Evolutionary conservation across 2,113 vertebrate genomes (phyloP), one percentile per base, ranked within the genome.

Genomic region (Plecturocebus donacophilus): DNA sequence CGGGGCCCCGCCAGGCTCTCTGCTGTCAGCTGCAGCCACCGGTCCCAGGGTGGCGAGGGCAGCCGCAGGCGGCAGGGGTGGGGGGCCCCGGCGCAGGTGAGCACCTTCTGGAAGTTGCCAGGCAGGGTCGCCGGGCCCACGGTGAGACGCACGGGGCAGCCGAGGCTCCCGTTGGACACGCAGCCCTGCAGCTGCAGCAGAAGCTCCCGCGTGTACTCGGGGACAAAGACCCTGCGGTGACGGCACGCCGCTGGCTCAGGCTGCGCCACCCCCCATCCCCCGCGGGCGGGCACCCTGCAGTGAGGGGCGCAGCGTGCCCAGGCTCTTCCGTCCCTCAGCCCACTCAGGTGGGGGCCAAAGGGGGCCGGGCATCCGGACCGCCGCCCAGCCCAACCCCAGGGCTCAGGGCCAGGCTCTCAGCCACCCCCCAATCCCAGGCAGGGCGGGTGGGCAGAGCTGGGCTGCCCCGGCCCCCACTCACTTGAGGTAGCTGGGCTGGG

Each of bases 1-100:
- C 98, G 99, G 49, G 97, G 38, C 35, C 97, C 73, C 0, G 94
- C 97, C 0, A 98, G 97, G 93, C 97, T 99, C 97, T 99, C 99
- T 92, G 99, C 99, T 0, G 98, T 98, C 96, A 99, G 98, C 49
- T 98, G 99, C 79, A 99, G 94, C 99, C 99, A 99, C 81, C 97
- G 98, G 96, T 99, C 98, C 99, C 99, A 99, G 0, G 99, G 99
- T 0, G 99, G 99, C 0, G 98, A 98, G 2, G 96, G 90, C 32
- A 99, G 98, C 25, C 97, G 79, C 0, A 99, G 96, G 42, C 96
- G 98, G 98, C 99, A 99, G 90, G 96, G 84, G 0, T 38, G 30
- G 0, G 76, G 2, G 35, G 25, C 97, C 64, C 98, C 98, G 0
- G 94, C 96, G 97, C 99, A 99, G 97, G 99, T 99, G 70, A 99